Base-by-base conservation (phyloP, 2,797 vertebrate species). In the Philypnodon macrostomus region DNA sequence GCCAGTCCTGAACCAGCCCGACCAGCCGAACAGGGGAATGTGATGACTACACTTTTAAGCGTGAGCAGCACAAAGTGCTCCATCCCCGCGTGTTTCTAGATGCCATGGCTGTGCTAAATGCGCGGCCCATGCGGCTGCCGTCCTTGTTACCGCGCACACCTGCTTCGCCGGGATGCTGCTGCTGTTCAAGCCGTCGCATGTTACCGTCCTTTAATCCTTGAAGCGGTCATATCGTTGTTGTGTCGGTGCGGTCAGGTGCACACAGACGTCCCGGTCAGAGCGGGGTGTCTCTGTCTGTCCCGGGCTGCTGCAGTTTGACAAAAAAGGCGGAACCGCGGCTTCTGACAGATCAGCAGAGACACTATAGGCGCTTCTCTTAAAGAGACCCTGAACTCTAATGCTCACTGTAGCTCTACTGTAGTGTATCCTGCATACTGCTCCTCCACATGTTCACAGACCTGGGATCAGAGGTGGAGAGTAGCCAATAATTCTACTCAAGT, bases 311-410 rank as follows among this genome's bases (percentile, higher is more conserved):
- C 50, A 15, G 47, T 46, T 40, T 34, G 38, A 12, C 63, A 37
- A 11, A 37, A 46, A 24, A 65, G 59, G 70, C n/a, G n/a, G n/a
- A n/a, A n/a, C n/a, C n/a, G 57, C 32, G 69, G 69, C 53, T 37
- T 58, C 58, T 63, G 40, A 65, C 78, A 34, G 66, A 81, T 76
- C 72, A 73, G 80, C 73, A 79, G 75, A 74, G 63, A 2, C 47
- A 19, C 39, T 4, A 17, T 5, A 52, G 27, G 39, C 61, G 40
- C 33, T 27, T 4, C 36, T 67, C 78, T 86, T 84, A 86, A 86
- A 84, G 81, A n/a, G 79, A 47, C 78, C 75, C 53, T 6, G 32
- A n/a, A 2, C 5, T 15, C 23, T 15, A 5, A 27, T n/a, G 23
- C 9, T 2, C 9, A 7, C 26, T 27, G 26, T 27, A 27, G 21